These are phyloP conservation scores for Atta texana DNA, from an alignment of 1,140 invertebrate species.

Conservation along the genomic window DNA sequence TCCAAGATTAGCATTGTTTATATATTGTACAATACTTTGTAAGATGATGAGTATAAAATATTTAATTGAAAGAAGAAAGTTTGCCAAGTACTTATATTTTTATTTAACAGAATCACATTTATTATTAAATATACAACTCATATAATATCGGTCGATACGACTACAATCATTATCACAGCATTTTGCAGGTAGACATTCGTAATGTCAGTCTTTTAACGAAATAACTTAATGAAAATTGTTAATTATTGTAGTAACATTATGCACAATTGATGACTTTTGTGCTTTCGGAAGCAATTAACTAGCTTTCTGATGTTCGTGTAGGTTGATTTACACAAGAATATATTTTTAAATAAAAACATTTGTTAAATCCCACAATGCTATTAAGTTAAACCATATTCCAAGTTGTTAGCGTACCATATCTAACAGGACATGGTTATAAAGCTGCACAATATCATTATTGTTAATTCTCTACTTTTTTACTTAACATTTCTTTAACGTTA, in stretches of 20 bases:
- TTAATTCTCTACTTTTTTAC: constrained; percentile 25
- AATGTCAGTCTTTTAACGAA: constrained; percentile 80
- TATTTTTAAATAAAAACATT: constrained; percentile 76
- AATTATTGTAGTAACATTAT: constrained; percentile 22
- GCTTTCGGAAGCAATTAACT: constrained; percentile 21
- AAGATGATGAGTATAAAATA: neutral
- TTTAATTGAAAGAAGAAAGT: neutral
- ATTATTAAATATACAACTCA: constrained; percentile 75
- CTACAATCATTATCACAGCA: constrained; percentile 84
- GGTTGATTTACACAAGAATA: constrained; percentile 71
- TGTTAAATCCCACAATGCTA: constrained; percentile 69
- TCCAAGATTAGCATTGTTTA: too few relatives aligned
- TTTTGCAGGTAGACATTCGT: constrained; percentile 83
- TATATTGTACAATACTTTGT: neutral
- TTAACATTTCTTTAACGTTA: constrained; percentile 33
- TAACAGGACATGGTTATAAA: constrained; percentile 79
- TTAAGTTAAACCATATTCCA: constrained; percentile 76
- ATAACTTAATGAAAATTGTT: constrained; percentile 52
- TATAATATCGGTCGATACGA: constrained; percentile 78
- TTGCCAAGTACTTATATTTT: neutral
- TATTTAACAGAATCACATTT: constrained; percentile 73
- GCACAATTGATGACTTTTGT: neutral
- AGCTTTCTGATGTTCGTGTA: constrained; percentile 31
- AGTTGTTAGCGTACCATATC: constrained; percentile 78
- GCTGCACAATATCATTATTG: constrained; percentile 29